A percentile compares a stretch with the other conserved stretches of the same genome.
phyloP scores from a whole-genome alignment of 2,797 vertebrate species.

The Microctenopoma stevenorrisi region DNA sequence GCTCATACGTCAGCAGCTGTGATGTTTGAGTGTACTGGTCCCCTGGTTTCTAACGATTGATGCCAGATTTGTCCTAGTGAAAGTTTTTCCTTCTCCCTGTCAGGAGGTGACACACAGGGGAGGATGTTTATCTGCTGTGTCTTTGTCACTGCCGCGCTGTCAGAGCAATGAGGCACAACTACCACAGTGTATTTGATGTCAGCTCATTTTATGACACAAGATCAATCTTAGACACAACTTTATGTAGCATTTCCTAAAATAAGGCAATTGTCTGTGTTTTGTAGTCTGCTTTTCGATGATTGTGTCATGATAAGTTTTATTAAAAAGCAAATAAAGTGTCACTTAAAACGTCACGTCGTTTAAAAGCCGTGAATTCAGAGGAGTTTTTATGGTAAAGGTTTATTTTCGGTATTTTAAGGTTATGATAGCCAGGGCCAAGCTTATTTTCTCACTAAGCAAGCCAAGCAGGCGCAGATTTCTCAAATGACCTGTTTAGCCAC shows the following conservation, averaged over 20 bases:
- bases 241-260: slow-evolving; percentile 31
- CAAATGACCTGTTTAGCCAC: not conserved
- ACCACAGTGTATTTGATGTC: slow-evolving; percentile 63
- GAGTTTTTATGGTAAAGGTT: not conserved
- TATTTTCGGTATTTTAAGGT: not conserved
- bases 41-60: slow-evolving; percentile 40
- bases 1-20: not conserved
- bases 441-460: no score
- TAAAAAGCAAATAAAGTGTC: slow-evolving; percentile 8
- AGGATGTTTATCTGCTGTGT: slow-evolving; percentile 63
- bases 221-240: slow-evolving; percentile 52
- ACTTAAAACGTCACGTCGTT: slow-evolving; percentile 1
- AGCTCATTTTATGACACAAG: slow-evolving; percentile 49
- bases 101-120: slow-evolving; percentile 55
- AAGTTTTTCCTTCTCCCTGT: slow-evolving; percentile 46
- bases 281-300: slow-evolving; percentile 12
- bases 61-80: slow-evolving; percentile 37
- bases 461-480: no score
- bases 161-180: slow-evolving; percentile 66
- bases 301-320: slow-evolving; percentile 17
- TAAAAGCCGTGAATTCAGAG: not conserved
- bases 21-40: not conserved
- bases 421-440: no score
- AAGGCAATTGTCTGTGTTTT: slow-evolving; percentile 13
- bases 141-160: slow-evolving; percentile 66